A percentile compares a stretch with the other conserved stretches of the same genome.
Evolutionary conservation across 2,113 vertebrate species (phyloP).

Genomic region (Lepisosteus oculatus): DNA sequence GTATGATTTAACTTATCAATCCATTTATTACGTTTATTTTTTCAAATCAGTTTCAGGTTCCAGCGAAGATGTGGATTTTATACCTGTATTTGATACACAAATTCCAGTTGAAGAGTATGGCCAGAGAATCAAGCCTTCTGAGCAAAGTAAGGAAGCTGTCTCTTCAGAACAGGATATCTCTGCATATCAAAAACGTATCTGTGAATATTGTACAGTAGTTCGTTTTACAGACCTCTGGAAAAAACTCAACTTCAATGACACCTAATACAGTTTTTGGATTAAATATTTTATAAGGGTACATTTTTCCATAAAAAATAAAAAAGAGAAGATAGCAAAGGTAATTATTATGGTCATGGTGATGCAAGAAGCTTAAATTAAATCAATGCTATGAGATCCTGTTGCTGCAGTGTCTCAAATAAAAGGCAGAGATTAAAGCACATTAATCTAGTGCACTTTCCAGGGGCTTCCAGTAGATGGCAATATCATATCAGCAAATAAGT

Average conservation of each 20-base stretch:
- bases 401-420: not conserved
- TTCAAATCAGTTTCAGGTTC: constrained; percentile 39
- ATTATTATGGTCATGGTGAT: not conserved
- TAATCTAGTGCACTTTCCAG: not conserved
- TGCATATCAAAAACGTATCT: too few species aligned
- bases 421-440: too few species aligned
- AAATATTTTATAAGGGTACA: too few species aligned
- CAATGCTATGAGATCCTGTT: not conserved
- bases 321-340: not conserved
- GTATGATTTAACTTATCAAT: not conserved
- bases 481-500: not conserved
- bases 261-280: too few species aligned
- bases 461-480: not conserved
- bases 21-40: not conserved
- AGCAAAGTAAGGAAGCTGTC: constrained; percentile 40
- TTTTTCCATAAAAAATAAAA: too few species aligned
- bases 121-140: constrained; percentile 3
- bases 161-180: too few species aligned
- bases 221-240: too few species aligned
- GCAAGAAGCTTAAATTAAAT: too few species aligned
- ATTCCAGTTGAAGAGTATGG: constrained; percentile 59
- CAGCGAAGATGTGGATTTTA: constrained; percentile 47
- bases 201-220: too few species aligned
- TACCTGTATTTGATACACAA: constrained; percentile 73
- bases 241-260: too few species aligned